phyloP scores from a whole-genome alignment of 2,888 invertebrate species.

The Endomychus coccineus region DNA sequence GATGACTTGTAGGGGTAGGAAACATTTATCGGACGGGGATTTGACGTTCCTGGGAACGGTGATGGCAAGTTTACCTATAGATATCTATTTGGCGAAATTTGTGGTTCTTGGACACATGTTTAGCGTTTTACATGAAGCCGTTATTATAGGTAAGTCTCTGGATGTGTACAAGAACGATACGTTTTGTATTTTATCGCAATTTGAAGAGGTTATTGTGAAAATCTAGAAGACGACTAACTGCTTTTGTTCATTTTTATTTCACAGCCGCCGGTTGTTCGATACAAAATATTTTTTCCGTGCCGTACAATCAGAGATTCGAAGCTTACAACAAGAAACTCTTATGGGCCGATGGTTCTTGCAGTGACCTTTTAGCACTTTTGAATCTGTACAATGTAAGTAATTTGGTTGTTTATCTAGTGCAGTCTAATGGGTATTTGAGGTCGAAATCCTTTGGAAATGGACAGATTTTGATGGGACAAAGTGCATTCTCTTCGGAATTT shows the following conservation, averaged over 20 bases:
- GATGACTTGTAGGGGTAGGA: conserved; percentile 45
- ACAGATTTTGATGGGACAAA: no score
- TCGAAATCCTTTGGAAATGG: no score
- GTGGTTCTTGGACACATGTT: conserved; percentile 82
- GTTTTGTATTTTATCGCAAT: neutral
- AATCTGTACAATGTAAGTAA: conserved; percentile 70
- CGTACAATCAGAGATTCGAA: conserved; percentile 60
- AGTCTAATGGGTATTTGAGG: no score
- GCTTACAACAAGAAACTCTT: conserved; percentile 68
- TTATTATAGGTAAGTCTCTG: conserved; percentile 62
- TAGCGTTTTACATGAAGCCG: conserved; percentile 73
- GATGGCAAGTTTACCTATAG: conserved; percentile 75
- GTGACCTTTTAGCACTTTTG: conserved; percentile 76
- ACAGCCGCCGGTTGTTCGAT: conserved; percentile 75
- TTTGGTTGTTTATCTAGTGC: no score
- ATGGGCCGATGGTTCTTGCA: conserved; percentile 77
- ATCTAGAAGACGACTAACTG: neutral
- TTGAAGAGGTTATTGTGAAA: neutral
- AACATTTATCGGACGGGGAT: conserved; percentile 61
- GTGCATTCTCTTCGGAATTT: no score
- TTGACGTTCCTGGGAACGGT: conserved; percentile 79
- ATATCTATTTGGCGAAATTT: conserved; percentile 73
- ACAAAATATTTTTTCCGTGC: conserved; percentile 70
- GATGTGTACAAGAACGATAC: conserved; percentile 4
- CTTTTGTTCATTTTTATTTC: conserved; percentile 26